A percentile compares a stretch with the other conserved stretches of the same genome.
Conservation (phyloP, 2,113 vertebrate genomes). For the Pelobates fuscus region DNA sequence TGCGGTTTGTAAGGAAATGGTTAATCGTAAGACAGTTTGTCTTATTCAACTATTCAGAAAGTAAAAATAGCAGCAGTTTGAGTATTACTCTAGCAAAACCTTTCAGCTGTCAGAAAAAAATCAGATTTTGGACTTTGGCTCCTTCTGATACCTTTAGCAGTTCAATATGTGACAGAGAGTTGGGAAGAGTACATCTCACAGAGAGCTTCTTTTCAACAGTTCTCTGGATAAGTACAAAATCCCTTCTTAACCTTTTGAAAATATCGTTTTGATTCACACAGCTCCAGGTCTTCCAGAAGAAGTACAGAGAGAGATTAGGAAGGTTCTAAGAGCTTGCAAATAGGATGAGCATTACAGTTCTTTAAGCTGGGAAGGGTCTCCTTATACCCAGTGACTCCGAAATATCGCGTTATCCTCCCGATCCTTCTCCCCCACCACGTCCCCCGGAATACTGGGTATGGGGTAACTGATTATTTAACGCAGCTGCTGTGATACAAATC, state of each 20-base stretch:
- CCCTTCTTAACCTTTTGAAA: slow-evolving; percentile 50
- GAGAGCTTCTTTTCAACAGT: slow-evolving; percentile 36
- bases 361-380: slow-evolving; percentile 21
- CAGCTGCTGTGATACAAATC: too few relatives aligned
- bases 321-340: slow-evolving; percentile 35
- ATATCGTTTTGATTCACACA: slow-evolving; percentile 47
- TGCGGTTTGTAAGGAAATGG: too few relatives aligned
- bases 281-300: slow-evolving; percentile 35
- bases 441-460: too few relatives aligned
- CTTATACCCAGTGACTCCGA: slow-evolving; percentile 21
- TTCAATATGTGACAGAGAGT: slow-evolving; percentile 20
- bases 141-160: slow-evolving; percentile 34
- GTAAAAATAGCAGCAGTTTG: not conserved
- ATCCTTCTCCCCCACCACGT: too few relatives aligned
- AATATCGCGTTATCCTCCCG: not conserved
- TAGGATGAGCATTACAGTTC: slow-evolving; percentile 38
- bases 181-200: slow-evolving; percentile 24
- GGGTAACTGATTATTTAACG: too few relatives aligned
- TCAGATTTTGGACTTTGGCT: slow-evolving; percentile 28
- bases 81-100: not conserved
- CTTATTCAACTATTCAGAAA: too few relatives aligned
- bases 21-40: too few relatives aligned
- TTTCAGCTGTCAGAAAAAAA: not conserved
- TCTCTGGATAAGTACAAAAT: slow-evolving; percentile 43
- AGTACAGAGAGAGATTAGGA: slow-evolving; percentile 33